phyloP scores from a whole-genome alignment of 2,888 invertebrate genomes.

The Dyspetes luteomarginatus region DNA sequence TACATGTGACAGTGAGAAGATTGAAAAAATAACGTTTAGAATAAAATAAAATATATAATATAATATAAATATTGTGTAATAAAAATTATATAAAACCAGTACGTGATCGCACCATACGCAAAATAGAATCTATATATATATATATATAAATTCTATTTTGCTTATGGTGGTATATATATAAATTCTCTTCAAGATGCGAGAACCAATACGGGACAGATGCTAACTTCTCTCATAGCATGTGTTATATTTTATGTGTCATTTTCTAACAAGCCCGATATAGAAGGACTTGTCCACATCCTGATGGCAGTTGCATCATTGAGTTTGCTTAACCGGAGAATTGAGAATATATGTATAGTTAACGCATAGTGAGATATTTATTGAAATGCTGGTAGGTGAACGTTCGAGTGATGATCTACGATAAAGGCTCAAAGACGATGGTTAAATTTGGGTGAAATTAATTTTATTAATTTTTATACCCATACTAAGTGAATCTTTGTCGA shows the following conservation, averaged over 20 bases:
- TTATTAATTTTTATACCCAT: too few species aligned
- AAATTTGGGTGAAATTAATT: too few species aligned
- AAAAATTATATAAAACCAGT: neutral
- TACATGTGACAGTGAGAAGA: too few species aligned
- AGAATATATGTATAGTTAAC: slow-evolving; percentile 3
- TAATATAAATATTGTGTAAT: neutral
- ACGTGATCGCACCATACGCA: too few species aligned
- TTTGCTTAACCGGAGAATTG: neutral
- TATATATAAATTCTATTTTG: too few species aligned
- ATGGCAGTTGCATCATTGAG: neutral
- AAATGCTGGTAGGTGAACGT: neutral
- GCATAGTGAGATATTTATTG: neutral
- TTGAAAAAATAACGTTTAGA: neutral
- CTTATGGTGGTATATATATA: too few species aligned
- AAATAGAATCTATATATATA: too few species aligned
- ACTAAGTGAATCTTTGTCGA: too few species aligned
- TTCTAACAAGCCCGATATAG: slow-evolving; percentile 1
- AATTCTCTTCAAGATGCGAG: slow-evolving; percentile 8
- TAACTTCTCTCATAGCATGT: slow-evolving; percentile 57
- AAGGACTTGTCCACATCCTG: neutral
- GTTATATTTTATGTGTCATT: slow-evolving; percentile 39
- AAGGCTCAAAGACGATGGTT: too few species aligned
- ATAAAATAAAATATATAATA: neutral
- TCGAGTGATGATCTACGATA: too few species aligned
- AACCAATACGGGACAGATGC: slow-evolving; percentile 74